Conservation (phyloP, 2,797 vertebrate species). For the Champsocephalus gunnari region DNA sequence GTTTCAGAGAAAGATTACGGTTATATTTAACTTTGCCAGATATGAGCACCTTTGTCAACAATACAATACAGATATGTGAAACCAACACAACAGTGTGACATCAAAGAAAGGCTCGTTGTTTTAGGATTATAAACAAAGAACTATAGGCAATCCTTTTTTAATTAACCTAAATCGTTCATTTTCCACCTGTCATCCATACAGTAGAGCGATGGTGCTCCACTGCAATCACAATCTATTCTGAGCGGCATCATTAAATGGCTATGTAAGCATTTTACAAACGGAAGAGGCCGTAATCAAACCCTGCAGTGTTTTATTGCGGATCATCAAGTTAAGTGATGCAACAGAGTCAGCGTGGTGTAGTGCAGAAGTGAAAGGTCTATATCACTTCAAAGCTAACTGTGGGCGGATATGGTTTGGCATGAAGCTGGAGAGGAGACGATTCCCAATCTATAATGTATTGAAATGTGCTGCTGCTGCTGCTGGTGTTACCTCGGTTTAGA, state of each 20-base stretch:
- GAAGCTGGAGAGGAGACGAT: slow-evolving; percentile 52
- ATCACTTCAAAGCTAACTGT: slow-evolving; percentile 53
- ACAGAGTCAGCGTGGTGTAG: slow-evolving; percentile 39
- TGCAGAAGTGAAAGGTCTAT: slow-evolving; percentile 34
- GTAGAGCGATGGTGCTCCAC: not conserved
- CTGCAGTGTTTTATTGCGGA: slow-evolving; percentile 45
- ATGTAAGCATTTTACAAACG: slow-evolving; percentile 14
- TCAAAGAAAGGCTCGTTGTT: too few species aligned
- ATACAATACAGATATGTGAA: not conserved
- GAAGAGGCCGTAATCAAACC: slow-evolving; percentile 23
- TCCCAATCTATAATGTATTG: slow-evolving; percentile 68
- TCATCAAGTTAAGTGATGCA: slow-evolving; percentile 54
- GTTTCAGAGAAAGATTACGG: too few species aligned
- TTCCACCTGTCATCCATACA: not conserved
- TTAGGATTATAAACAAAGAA: not conserved
- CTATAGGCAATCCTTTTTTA: not conserved
- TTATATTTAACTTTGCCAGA: too few species aligned
- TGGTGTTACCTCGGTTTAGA: slow-evolving; percentile 59
- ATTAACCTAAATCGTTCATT: not conserved
- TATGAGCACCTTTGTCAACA: not conserved
- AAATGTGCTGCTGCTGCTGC: slow-evolving; percentile 50
- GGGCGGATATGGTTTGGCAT: slow-evolving; percentile 55
- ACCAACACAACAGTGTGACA: not conserved
- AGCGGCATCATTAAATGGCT: slow-evolving; percentile 2
- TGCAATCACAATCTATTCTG: slow-evolving; percentile 6